These are phyloP conservation scores for Platichthys stellatus DNA, from an alignment of 2,113 vertebrate genomes.

Conservation along the genomic window DNA sequence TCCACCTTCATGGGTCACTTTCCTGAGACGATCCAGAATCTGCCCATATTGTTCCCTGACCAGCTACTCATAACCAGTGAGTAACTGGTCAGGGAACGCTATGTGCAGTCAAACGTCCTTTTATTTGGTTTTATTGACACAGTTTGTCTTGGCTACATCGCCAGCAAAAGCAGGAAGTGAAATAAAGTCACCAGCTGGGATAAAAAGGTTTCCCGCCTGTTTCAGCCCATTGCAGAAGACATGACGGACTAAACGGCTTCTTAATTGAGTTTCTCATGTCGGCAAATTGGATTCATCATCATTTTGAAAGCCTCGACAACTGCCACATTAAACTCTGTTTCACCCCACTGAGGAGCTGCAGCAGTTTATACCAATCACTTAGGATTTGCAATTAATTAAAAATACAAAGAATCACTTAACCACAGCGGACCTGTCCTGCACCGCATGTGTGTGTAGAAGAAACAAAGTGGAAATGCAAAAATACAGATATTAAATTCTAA, in stretches of 20 bases:
- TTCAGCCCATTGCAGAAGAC: background rate
- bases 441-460: background rate
- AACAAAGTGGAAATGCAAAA: background rate
- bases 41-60: background rate
- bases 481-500: background rate
- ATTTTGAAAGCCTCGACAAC: background rate
- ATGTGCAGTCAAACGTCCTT: background rate
- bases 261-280: background rate
- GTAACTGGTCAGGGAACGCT: no score
- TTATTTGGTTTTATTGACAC: slow-evolving; percentile 23
- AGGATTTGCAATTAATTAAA: background rate
- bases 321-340: background rate
- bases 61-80: no score
- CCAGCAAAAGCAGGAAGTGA: background rate
- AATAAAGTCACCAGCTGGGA: background rate
- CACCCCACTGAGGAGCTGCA: background rate
- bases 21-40: background rate
- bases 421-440: background rate
- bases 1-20: no score
- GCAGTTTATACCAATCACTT: background rate
- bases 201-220: background rate
- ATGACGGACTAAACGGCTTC: background rate
- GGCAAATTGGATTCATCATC: background rate
- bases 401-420: background rate
- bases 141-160: background rate